Evolutionary conservation across 2,888 invertebrate species (phyloP).

Genomic region (Asteroscopus sphinx): DNA sequence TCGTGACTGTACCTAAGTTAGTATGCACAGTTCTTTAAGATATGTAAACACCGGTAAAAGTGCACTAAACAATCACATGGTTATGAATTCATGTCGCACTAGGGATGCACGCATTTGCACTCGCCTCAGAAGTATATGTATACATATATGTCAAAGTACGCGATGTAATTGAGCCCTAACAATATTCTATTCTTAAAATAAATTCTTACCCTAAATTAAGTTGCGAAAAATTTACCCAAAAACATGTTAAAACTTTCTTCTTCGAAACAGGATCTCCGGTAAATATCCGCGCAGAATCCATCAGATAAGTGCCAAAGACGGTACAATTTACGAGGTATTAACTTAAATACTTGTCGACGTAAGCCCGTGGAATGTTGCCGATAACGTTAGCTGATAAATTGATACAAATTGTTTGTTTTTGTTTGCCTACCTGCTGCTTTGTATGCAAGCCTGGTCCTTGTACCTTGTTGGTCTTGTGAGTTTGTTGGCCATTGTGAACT

Average conservation of each 20-base stretch:
- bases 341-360: slow-evolving; percentile 32
- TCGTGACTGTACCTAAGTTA: too few relatives aligned
- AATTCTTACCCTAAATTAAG: slow-evolving; percentile 13
- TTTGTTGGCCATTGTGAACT: too few relatives aligned
- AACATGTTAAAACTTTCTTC: slow-evolving; percentile 18
- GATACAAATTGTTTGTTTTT: slow-evolving; percentile 27
- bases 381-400: slow-evolving; percentile 27
- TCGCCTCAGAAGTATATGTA: too few relatives aligned
- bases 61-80: too few relatives aligned
- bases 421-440: slow-evolving; percentile 11
- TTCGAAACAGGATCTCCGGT: slow-evolving; percentile 1
- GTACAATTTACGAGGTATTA: slow-evolving; percentile 41
- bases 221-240: slow-evolving; percentile 10
- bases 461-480: too few relatives aligned
- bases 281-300: slow-evolving; percentile 17
- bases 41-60: too few relatives aligned
- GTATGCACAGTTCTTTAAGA: too few relatives aligned
- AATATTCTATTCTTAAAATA: not conserved
- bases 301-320: slow-evolving; percentile 33
- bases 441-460: slow-evolving; percentile 18
- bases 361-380: slow-evolving; percentile 15
- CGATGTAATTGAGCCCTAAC: not conserved
- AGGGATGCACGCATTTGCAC: too few relatives aligned
- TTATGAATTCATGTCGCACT: too few relatives aligned
- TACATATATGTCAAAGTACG: too few relatives aligned